phyloP scores from a whole-genome alignment of 2,113 vertebrate species.

The Aphelocoma coerulescens region DNA sequence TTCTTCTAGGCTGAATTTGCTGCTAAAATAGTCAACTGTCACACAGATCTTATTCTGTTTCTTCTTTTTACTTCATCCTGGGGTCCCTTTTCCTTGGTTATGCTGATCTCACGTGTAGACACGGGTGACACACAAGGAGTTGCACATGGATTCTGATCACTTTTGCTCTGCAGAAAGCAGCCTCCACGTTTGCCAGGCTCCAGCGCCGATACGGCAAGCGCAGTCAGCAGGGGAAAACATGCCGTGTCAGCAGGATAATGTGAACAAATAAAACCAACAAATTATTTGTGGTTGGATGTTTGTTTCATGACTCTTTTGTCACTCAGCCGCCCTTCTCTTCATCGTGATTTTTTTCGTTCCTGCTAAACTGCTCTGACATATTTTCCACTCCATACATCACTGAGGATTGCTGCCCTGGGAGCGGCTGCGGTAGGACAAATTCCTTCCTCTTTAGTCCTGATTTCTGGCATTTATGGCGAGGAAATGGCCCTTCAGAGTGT shows the following conservation, averaged over 20 bases:
- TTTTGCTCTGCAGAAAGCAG: not conserved
- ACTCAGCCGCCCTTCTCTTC: not conserved
- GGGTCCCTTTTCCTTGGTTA: not conserved
- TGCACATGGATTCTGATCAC: not conserved
- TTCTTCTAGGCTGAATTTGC: not conserved
- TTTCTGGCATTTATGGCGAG: not conserved
- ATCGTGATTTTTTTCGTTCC: not conserved
- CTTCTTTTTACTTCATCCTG: not conserved
- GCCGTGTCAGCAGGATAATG: not conserved
- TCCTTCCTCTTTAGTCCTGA: not conserved
- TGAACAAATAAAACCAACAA: constrained; percentile 18
- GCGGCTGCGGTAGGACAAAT: not conserved
- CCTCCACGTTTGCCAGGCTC: not conserved
- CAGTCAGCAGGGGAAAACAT: not conserved
- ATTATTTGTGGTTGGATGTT: constrained; percentile 57
- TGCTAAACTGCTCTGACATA: constrained; percentile 8
- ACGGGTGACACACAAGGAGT: accelerated
- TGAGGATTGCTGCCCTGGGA: not conserved
- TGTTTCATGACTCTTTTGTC: constrained; percentile 51
- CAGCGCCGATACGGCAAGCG: accelerated
- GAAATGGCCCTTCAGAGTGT: not conserved
- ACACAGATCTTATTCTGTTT: not conserved
- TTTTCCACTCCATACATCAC: not conserved
- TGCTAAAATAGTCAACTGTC: not conserved
- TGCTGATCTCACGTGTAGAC: not conserved